Evolutionary conservation across 2,888 invertebrate genomes (phyloP).

Genomic region (Agrotis clavis): DNA sequence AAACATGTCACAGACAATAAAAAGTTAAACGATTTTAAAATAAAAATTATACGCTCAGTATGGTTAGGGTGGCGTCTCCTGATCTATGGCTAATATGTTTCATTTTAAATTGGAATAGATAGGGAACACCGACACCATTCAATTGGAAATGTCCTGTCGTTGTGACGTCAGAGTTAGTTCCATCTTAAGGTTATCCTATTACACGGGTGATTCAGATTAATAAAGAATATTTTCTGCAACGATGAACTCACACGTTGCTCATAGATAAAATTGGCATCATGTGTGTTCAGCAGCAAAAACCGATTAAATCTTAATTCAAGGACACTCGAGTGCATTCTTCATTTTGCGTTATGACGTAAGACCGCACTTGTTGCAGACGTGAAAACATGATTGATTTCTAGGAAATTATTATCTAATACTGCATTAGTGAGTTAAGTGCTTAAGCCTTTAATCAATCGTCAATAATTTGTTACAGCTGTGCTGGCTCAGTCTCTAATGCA

Average conservation of each 20-base stretch:
- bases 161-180: slow-evolving; percentile 2
- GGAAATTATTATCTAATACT: slow-evolving; percentile 28
- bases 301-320: slow-evolving; percentile 53
- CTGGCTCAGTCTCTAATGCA: slow-evolving; percentile 12
- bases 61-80: slow-evolving; percentile 19
- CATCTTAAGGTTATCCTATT: slow-evolving; percentile 31
- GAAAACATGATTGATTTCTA: slow-evolving; percentile 49
- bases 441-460: slow-evolving; percentile 27
- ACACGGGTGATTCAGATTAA: slow-evolving; percentile 57
- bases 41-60: slow-evolving; percentile 37
- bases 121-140: slow-evolving; percentile 26
- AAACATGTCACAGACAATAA: slow-evolving; percentile 63
- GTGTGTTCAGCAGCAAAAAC: slow-evolving; percentile 51
- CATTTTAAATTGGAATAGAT: slow-evolving; percentile 27
- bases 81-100: slow-evolving; percentile 35
- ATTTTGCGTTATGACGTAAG: slow-evolving; percentile 46
- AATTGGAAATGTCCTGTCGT: slow-evolving; percentile 43
- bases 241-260: slow-evolving; percentile 70
- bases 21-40: slow-evolving; percentile 54
- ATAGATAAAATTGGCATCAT: slow-evolving; percentile 68
- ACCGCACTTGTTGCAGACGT: slow-evolving; percentile 49
- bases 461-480: slow-evolving; percentile 28
- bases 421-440: slow-evolving; percentile 28
- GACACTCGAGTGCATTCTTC: slow-evolving; percentile 61
- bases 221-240: slow-evolving; percentile 61